Conservation (phyloP, 2,888 invertebrate genomes). For the Aphidoletes aphidimyza region DNA sequence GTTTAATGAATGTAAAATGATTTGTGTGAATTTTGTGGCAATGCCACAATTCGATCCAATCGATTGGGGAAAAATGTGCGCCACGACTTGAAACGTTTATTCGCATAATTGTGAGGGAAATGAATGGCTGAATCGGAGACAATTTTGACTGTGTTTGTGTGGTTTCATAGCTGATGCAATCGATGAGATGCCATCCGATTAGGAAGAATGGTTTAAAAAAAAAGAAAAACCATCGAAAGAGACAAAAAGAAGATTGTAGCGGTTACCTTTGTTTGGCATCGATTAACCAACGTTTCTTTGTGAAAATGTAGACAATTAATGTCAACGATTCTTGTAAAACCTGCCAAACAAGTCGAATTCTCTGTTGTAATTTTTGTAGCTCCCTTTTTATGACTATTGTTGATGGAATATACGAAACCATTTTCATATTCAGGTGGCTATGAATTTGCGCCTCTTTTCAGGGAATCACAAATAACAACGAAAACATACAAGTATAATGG, state of each 20-base stretch:
- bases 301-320: background rate
- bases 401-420: background rate
- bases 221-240: too few species aligned
- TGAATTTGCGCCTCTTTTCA: too few species aligned
- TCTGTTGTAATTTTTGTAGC: background rate
- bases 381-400: slow-evolving; percentile 7
- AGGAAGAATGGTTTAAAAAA: background rate
- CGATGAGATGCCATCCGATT: background rate
- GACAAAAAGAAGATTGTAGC: background rate
- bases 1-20: too few species aligned
- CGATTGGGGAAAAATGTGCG: too few species aligned
- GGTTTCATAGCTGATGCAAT: too few species aligned
- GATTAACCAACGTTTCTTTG: background rate
- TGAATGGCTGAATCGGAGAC: too few species aligned
- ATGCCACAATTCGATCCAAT: too few species aligned
- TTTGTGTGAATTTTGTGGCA: too few species aligned
- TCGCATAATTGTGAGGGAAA: too few species aligned
- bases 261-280: background rate
- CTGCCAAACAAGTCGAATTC: slow-evolving; percentile 51
- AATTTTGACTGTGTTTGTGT: too few species aligned
- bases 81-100: too few species aligned
- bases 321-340: slow-evolving; percentile 43
- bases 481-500: background rate
- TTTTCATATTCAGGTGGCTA: background rate
- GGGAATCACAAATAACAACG: too few species aligned